These are phyloP conservation scores for Cepaea nemoralis DNA, from an alignment of 1,140 invertebrate genomes.

Conservation along the genomic window DNA sequence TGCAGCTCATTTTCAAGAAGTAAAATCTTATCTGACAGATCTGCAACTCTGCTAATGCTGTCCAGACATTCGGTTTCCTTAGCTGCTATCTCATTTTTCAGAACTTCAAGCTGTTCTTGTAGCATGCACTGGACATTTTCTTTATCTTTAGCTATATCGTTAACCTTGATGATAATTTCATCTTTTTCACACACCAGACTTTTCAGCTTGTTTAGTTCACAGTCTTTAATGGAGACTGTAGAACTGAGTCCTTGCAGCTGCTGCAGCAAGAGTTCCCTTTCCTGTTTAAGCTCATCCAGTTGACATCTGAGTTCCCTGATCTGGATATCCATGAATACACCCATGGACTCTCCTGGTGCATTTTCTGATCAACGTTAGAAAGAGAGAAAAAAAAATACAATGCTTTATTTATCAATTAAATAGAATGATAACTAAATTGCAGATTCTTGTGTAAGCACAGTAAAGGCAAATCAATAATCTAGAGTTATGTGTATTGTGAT, in stretches of 20 bases:
- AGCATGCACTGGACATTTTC: background rate
- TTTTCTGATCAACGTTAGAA: constrained; percentile 4
- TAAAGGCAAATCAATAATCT: too few relatives aligned
- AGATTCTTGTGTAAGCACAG: too few relatives aligned
- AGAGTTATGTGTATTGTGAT: too few relatives aligned
- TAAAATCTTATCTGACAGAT: background rate
- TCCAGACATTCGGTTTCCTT: background rate
- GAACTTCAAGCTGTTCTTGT: background rate
- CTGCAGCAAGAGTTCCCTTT: background rate
- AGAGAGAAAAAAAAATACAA: too few relatives aligned
- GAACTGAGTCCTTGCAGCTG: background rate
- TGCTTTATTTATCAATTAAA: too few relatives aligned
- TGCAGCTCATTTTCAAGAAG: background rate
- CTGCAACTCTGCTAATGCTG: background rate
- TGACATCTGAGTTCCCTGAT: constrained; percentile 23
- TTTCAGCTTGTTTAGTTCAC: background rate
- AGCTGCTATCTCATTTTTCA: background rate
- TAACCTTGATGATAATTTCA: background rate
- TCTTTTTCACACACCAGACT: background rate
- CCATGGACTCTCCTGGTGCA: constrained; percentile 31
- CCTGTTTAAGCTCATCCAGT: background rate
- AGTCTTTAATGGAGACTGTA: background rate
- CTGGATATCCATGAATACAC: constrained; percentile 27
- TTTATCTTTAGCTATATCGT: background rate
- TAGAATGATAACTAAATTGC: too few relatives aligned